phyloP scores from a whole-genome alignment of 2,888 invertebrate genomes.

The Hirtodrosophila cameraria region DNA sequence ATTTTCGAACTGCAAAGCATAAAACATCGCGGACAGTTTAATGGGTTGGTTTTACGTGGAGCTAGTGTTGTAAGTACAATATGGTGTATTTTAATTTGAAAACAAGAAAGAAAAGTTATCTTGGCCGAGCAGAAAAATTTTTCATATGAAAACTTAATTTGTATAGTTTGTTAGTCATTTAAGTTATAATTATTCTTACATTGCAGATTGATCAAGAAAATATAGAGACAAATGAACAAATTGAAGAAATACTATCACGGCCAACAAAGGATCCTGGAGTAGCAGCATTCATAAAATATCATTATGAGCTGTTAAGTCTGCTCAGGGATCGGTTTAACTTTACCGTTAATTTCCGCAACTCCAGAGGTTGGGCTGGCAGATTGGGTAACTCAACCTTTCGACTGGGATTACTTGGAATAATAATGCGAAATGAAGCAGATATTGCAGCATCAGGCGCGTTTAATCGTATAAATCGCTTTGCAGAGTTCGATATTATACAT shows the following conservation, averaged over 20 bases:
- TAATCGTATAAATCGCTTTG: constrained; percentile 80
- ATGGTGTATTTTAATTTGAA: too few species aligned
- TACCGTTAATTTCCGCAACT: constrained; percentile 78
- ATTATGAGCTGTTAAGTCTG: constrained; percentile 71
- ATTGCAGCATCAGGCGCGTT: constrained; percentile 81
- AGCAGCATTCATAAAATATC: constrained; percentile 80
- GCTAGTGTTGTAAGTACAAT: constrained; percentile 76
- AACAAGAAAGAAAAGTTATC: too few species aligned
- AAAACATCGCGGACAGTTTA: constrained; percentile 69
- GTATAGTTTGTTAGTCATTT: neutral
- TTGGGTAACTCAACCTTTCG: constrained; percentile 78
- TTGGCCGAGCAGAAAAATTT: too few species aligned
- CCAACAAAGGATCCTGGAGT: constrained; percentile 75
- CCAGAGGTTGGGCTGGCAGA: constrained; percentile 82
- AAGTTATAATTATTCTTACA: neutral
- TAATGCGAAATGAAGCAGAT: constrained; percentile 82
- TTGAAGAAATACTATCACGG: constrained; percentile 64
- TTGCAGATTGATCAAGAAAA: constrained; percentile 81
- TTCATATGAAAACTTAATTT: neutral
- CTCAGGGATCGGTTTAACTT: constrained; percentile 80
- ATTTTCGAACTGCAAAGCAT: constrained; percentile 74
- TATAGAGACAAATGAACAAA: constrained; percentile 71
- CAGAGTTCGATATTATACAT: constrained; percentile 81
- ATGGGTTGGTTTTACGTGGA: constrained; percentile 74
- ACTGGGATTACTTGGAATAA: constrained; percentile 79